Base-by-base conservation (phyloP, 2,113 vertebrate genomes). In the Anoura caudifer region DNA sequence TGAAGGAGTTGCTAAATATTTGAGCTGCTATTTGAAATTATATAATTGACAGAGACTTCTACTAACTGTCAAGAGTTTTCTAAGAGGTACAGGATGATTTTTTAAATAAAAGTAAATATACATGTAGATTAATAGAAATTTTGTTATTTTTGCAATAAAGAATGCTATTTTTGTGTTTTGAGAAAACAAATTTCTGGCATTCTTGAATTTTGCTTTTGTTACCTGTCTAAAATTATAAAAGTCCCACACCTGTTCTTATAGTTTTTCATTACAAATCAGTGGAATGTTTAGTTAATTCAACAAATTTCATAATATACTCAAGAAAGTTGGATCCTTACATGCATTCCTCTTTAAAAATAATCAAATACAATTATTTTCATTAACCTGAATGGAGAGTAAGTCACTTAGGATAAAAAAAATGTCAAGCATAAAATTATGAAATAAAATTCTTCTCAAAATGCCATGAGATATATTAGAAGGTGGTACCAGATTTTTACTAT, bases 61-160 rank as follows among this genome's bases (percentile, higher is more conserved):
- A 95, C 95, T 94, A 90, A 92, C 16, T 91, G 20, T 95, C 38
- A 33, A 24, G 69, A 81, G 47, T 94, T 97, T 97, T 86, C 80
- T 75, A 81, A 89, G 96, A 97, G 83, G 89, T 95, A 3, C 56
- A 87, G 31, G 43, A 92, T 87, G 50, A 11, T 96, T 56, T 95
- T 96, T 65, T 94, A 96, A 96, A 97, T 45, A 52, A 97, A 52
- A 63, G 65, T 97, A 97, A 97, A 95, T 97, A 92, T 92, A 2
- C 94, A 95, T 96, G 95, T 83, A 97, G 93, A 97, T 97, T 96
- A 95, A 96, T 97, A 95, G 95, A 97, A 76, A 97, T 94, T 33
- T 45, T 81, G 95, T 96, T 96, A 94, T 95, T 95, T 97, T 95
- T 97, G 38, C 73, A 91, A 84, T 95, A 70, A 90, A 87, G 82